Conservation (phyloP, 2,797 vertebrate genomes). For the Numenius phaeopus region DNA sequence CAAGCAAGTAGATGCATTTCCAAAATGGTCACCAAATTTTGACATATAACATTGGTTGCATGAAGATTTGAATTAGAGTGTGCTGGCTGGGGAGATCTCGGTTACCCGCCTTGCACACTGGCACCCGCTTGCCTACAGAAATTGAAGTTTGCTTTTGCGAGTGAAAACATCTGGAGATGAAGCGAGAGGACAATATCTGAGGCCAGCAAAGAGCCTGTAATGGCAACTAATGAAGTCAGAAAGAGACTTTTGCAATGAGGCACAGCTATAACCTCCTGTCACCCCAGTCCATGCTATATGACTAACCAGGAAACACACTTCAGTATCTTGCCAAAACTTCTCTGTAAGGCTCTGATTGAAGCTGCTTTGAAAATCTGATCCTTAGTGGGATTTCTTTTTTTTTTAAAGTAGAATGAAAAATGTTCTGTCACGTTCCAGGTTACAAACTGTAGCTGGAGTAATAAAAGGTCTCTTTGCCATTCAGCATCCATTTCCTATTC, state of each 20-base stretch:
- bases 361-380: conserved; percentile 15
- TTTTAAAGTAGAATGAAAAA: conserved; percentile 38
- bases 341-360: not conserved
- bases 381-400: not conserved
- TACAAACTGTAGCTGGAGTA: conserved; percentile 60
- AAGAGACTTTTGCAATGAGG: not conserved
- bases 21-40: not conserved
- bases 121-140: not conserved
- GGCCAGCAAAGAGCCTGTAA: not conserved
- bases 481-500: conserved; percentile 68
- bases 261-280: not conserved
- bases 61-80: not conserved
- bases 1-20: not conserved
- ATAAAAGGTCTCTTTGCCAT: conserved; percentile 67
- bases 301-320: not conserved
- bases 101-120: not conserved
- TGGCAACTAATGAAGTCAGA: conserved; percentile 11
- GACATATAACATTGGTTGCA: not conserved
- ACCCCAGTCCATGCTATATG: rapidly evolving
- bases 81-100: not conserved
- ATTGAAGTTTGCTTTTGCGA: not conserved
- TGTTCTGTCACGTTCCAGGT: conserved; percentile 55
- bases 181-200: not conserved
- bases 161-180: not conserved
- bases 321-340: conserved; percentile 14